A percentile compares a stretch with the other conserved stretches of the same genome.
Evolutionary conservation across 2,888 invertebrate species (phyloP).

Genomic region (Merodon equestris): DNA sequence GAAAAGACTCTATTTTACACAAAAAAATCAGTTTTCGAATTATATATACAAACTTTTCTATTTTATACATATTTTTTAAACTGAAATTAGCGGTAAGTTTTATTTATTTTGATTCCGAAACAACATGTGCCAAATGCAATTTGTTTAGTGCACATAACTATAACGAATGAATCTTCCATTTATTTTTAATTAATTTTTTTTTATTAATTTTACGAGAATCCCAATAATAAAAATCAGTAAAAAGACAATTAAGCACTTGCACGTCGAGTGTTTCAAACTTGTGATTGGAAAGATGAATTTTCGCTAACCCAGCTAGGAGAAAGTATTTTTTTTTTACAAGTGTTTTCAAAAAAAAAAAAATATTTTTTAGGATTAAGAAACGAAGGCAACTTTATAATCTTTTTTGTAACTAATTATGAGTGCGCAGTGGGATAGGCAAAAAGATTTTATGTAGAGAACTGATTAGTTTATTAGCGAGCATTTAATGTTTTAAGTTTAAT

Average conservation of each 20-base stretch:
- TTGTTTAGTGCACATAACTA: constrained; percentile 63
- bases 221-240: constrained; percentile 23
- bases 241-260: constrained; percentile 42
- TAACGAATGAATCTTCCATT: constrained; percentile 56
- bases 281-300: constrained; percentile 53
- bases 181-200: constrained; percentile 13
- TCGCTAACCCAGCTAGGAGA: constrained; percentile 49
- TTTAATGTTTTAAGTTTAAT: constrained; percentile 42
- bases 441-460: constrained; percentile 66
- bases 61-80: constrained; percentile 2
- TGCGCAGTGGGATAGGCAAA: constrained; percentile 47
- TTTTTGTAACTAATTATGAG: constrained; percentile 16
- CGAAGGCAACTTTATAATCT: constrained; percentile 24
- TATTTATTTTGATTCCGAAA: constrained; percentile 61
- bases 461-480: constrained; percentile 60
- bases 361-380: background rate
- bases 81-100: constrained; percentile 52
- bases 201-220: constrained; percentile 54
- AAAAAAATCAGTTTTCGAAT: constrained; percentile 15
- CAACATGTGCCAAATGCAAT: constrained; percentile 63
- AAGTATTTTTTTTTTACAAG: constrained; percentile 34
- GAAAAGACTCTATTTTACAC: no score
- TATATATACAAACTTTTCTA: background rate
- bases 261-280: constrained; percentile 40
- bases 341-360: constrained; percentile 3